Percentiles rank a stretch among this genome's conserved stretches.
phyloP scores from a whole-genome alignment of 2,113 vertebrate species.

The Tupaia chinensis region DNA sequence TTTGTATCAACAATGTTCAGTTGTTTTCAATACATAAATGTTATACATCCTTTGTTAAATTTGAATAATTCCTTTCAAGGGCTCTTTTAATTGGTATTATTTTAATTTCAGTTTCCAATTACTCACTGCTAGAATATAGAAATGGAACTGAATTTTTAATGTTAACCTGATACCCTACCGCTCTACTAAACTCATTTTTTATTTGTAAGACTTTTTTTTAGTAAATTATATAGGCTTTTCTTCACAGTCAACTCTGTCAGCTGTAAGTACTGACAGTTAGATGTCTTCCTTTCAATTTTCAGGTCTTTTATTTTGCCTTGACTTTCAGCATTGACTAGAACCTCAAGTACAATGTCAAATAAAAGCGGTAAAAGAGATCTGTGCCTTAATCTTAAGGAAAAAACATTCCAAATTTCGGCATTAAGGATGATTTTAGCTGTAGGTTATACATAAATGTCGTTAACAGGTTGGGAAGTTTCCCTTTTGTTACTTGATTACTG shows the following conservation, averaged over 20 bases:
- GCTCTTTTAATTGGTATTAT: background rate
- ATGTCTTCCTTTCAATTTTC: background rate
- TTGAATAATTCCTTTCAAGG: background rate
- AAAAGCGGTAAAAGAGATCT: background rate
- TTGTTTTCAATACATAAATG: background rate
- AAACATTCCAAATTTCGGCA: background rate
- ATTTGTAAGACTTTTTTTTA: too few species aligned
- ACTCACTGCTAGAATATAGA: background rate
- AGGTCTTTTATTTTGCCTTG: background rate
- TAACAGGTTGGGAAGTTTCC: background rate
- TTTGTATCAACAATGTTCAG: background rate
- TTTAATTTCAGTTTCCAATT: background rate
- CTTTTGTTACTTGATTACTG: background rate
- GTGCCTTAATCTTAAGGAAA: background rate
- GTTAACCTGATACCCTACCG: too few species aligned
- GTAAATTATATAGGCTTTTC: too few species aligned
- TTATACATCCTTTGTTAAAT: background rate
- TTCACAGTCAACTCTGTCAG: too few species aligned
- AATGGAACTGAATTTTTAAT: background rate
- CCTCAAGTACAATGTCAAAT: background rate
- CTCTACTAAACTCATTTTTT: too few species aligned
- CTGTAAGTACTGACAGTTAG: too few species aligned
- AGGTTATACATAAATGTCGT: background rate
- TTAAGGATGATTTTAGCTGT: background rate
- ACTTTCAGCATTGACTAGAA: background rate